Percentiles rank a stretch among this genome's conserved stretches.
phyloP scores from a whole-genome alignment of 2,113 vertebrate genomes.

The Psilopogon haemacephalus region DNA sequence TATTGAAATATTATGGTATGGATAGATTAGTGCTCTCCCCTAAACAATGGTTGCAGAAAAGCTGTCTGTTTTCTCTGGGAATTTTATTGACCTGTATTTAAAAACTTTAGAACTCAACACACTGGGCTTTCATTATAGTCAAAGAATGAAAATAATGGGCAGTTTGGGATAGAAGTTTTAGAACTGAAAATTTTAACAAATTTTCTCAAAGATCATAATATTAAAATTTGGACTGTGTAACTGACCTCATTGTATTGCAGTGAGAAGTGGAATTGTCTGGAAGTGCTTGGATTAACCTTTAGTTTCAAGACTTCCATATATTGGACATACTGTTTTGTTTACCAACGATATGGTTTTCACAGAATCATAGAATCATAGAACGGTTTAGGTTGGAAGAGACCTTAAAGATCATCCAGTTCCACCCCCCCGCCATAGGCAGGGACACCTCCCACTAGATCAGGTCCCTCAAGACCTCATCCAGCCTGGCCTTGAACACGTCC shows the following conservation, averaged over 20 bases:
- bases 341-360: too few relatives aligned
- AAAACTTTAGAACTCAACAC: not conserved
- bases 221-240: not conserved
- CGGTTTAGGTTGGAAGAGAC: too few relatives aligned
- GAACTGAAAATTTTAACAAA: not conserved
- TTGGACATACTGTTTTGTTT: not conserved
- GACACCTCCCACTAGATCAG: too few relatives aligned
- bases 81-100: not conserved
- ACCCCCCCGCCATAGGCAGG: too few relatives aligned
- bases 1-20: not conserved
- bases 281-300: not conserved
- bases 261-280: not conserved
- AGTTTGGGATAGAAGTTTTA: not conserved
- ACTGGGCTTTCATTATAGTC: not conserved
- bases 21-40: not conserved
- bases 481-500: too few relatives aligned
- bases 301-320: not conserved
- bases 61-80: not conserved
- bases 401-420: too few relatives aligned
- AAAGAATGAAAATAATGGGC: not conserved
- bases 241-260: not conserved
- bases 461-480: too few relatives aligned
- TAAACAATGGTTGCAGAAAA: not conserved
- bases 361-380: too few relatives aligned
- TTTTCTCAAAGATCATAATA: not conserved